Conservation (phyloP, 2,113 vertebrate genomes). For the Tretioscincus oriximinensis region DNA sequence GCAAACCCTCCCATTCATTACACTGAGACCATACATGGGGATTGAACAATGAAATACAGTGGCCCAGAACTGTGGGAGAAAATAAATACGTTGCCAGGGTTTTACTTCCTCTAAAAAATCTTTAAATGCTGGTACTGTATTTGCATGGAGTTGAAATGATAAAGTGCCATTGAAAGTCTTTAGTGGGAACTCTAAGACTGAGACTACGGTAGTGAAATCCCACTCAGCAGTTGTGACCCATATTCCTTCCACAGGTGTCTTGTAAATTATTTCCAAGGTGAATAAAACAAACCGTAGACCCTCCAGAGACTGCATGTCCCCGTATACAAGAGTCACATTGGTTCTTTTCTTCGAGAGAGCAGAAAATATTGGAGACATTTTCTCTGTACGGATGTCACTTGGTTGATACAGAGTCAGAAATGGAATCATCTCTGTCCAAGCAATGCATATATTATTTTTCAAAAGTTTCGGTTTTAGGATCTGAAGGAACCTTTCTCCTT, state of each 20-base stretch:
- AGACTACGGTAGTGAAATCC: neutral
- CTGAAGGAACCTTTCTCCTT: neutral
- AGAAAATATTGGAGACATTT: fast-evolving
- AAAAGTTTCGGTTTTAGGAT: neutral
- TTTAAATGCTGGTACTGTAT: neutral
- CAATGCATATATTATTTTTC: neutral
- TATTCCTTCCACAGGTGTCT: neutral
- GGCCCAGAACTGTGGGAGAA: neutral
- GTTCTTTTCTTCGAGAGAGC: fast-evolving
- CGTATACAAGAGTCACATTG: neutral
- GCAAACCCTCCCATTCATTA: no score
- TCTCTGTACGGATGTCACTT: neutral
- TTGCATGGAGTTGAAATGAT: neutral
- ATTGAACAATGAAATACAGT: neutral
- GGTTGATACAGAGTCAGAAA: neutral
- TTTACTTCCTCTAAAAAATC: neutral
- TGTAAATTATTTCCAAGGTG: neutral
- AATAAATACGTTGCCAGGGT: neutral
- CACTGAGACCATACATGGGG: neutral
- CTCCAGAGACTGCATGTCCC: neutral
- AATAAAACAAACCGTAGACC: neutral
- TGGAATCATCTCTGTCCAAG: neutral
- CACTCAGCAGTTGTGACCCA: neutral
- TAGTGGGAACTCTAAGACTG: neutral
- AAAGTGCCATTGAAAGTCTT: neutral